Conservation (phyloP, 2,113 vertebrate genomes). For the Petrocephalus zakoni region DNA sequence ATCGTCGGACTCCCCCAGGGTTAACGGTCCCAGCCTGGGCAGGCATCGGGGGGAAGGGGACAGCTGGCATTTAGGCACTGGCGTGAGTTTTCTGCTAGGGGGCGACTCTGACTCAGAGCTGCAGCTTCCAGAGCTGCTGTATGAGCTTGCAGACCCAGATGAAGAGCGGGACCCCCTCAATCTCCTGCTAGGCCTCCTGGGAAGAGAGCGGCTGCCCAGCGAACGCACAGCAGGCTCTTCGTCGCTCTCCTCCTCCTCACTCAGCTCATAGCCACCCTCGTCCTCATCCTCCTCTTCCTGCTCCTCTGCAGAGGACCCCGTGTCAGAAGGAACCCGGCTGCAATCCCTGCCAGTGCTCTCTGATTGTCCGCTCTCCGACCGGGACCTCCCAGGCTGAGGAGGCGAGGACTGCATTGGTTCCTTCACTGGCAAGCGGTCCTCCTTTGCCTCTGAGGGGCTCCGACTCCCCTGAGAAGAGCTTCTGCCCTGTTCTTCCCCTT, state of each 20-base stretch:
- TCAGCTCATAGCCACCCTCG: conserved; percentile 61
- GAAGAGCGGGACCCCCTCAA: conserved; percentile 53
- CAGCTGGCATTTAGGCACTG: conserved; percentile 25
- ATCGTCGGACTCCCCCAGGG: conserved; percentile 68
- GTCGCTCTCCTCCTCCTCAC: conserved; percentile 63
- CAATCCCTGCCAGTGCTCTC: conserved; percentile 35
- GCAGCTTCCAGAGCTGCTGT: conserved; percentile 49
- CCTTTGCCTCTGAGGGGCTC: neutral
- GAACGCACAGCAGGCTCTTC: conserved; percentile 56
- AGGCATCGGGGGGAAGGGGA: conserved; percentile 54
- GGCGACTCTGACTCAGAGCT: conserved; percentile 50
- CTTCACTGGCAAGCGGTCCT: conserved; percentile 11
- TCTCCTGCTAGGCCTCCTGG: conserved; percentile 59
- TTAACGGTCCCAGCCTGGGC: conserved; percentile 42
- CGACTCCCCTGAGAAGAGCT: neutral
- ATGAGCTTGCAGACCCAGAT: conserved; percentile 63
- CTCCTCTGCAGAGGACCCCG: conserved; percentile 53
- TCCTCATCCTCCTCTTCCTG: conserved; percentile 36
- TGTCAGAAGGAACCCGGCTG: conserved; percentile 38
- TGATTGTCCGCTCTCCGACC: conserved; percentile 38
- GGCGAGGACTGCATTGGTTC: conserved; percentile 31
- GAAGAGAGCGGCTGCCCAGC: conserved; percentile 48
- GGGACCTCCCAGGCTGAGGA: conserved; percentile 28
- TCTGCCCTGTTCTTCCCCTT: neutral
- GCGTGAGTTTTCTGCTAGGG: conserved; percentile 37